These are phyloP conservation scores for Montipora capitata DNA, from an alignment of 92 coral and sea anemone species.

Conservation along the genomic window DNA sequence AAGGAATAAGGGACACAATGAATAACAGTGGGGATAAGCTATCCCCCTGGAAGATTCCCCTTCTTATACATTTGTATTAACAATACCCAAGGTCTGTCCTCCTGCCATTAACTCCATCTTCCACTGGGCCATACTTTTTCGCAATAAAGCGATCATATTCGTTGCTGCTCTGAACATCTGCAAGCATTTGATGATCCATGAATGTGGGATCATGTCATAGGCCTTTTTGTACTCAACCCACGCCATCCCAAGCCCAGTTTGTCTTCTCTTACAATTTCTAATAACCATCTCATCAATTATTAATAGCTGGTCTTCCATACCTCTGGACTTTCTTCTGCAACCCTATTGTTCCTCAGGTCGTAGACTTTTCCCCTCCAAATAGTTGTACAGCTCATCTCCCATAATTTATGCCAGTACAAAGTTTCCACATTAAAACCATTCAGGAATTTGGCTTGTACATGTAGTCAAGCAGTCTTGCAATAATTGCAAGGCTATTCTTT, in stretches of 20 bases:
- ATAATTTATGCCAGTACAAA: no score
- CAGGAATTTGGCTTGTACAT: neutral
- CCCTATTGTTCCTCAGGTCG: neutral
- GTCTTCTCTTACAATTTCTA: no score
- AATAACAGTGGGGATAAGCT: no score
- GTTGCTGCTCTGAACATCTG: neutral
- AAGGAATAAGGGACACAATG: no score
- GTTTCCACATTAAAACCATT: neutral
- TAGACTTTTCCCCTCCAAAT: neutral
- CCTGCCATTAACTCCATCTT: neutral
- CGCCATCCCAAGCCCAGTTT: neutral
- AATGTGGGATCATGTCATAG: neutral
- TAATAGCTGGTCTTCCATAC: neutral
- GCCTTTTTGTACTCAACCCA: neutral
- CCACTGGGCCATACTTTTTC: neutral
- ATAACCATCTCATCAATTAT: no score
- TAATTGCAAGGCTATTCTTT: no score
- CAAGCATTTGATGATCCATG: no score
- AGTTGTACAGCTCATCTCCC: neutral
- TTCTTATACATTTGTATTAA: no score
- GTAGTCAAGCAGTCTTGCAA: neutral
- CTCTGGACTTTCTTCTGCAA: neutral
- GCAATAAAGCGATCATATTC: neutral
- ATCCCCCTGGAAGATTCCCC: neutral
- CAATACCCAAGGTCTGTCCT: neutral